phyloP scores from a whole-genome alignment of 1,140 invertebrate species.

The Cyclargus thomasi region DNA sequence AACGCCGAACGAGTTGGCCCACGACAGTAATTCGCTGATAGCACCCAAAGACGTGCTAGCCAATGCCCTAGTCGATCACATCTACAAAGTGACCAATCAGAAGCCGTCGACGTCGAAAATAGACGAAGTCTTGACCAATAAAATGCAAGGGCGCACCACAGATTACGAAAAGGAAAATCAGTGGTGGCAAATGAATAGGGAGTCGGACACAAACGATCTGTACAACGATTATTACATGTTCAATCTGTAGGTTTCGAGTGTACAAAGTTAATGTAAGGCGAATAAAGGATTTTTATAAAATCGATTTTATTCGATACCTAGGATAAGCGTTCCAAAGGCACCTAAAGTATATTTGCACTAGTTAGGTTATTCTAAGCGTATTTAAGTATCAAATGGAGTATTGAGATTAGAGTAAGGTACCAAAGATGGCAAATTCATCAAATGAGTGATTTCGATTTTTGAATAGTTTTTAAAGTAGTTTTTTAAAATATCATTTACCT shows the following conservation, averaged over 20 bases:
- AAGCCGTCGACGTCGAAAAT: conserved; percentile 68
- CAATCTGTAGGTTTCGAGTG: conserved; percentile 29
- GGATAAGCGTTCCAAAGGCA: not conserved
- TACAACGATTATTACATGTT: conserved; percentile 63
- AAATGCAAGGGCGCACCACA: conserved; percentile 42
- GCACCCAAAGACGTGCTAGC: conserved; percentile 67
- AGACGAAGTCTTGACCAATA: conserved; percentile 72
- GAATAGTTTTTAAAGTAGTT: conserved; percentile 24
- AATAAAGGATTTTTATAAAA: conserved; percentile 5
- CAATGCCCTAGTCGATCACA: conserved; percentile 67
- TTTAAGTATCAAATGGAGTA: conserved; percentile 16
- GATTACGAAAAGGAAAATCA: conserved; percentile 56
- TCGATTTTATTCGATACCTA: conserved; percentile 8
- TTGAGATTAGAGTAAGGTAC: conserved; percentile 51
- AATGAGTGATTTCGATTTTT: conserved; percentile 54
- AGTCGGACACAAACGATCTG: conserved; percentile 47
- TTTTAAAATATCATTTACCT: conserved; percentile 54
- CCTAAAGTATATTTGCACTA: conserved; percentile 14
- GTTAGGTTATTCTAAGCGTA: too few relatives aligned
- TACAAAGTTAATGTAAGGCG: not conserved
- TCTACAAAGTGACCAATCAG: conserved; percentile 74
- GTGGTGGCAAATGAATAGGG: conserved; percentile 51
- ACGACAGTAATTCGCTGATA: conserved; percentile 44
- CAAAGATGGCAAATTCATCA: conserved; percentile 71
- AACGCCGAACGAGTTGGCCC: conserved; percentile 41